Conservation (phyloP, 2,113 vertebrate species). For the Anser cygnoides region DNA sequence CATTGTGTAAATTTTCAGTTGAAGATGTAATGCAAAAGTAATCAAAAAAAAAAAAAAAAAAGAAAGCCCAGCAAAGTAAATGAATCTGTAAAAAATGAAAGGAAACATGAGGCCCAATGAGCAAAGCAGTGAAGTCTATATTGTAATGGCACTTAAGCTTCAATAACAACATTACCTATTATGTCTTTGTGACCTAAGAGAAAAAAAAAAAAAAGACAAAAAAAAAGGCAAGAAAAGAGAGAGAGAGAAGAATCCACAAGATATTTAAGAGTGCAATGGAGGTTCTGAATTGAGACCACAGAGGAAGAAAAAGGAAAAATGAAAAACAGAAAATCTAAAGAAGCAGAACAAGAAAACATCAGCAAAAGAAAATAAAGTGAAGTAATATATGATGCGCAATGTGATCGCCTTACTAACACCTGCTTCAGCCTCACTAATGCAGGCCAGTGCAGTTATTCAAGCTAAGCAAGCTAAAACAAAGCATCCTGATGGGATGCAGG, state of each 20-base stretch:
- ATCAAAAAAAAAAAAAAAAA: background rate
- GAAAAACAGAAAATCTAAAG: background rate
- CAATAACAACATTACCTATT: background rate
- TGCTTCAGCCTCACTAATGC: background rate
- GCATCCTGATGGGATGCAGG: background rate
- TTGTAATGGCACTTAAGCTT: no score
- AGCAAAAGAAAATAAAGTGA: background rate
- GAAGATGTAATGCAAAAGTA: background rate
- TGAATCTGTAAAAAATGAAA: background rate
- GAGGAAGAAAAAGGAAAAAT: background rate
- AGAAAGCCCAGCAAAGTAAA: background rate
- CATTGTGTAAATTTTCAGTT: background rate
- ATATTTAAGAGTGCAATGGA: background rate
- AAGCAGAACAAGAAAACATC: background rate
- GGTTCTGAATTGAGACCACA: background rate
- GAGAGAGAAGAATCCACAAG: no score
- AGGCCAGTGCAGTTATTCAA: background rate
- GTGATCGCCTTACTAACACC: background rate
- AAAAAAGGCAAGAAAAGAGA: no score
- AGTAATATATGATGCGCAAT: background rate
- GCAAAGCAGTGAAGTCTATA: background rate
- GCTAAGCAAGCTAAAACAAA: background rate
- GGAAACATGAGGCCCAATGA: background rate
- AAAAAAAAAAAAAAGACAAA: background rate
- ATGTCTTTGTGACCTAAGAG: background rate